Percentiles rank a stretch among this genome's conserved stretches.
Evolutionary conservation across 1,140 invertebrate genomes (phyloP).

Genomic region (Eciton burchellii): DNA sequence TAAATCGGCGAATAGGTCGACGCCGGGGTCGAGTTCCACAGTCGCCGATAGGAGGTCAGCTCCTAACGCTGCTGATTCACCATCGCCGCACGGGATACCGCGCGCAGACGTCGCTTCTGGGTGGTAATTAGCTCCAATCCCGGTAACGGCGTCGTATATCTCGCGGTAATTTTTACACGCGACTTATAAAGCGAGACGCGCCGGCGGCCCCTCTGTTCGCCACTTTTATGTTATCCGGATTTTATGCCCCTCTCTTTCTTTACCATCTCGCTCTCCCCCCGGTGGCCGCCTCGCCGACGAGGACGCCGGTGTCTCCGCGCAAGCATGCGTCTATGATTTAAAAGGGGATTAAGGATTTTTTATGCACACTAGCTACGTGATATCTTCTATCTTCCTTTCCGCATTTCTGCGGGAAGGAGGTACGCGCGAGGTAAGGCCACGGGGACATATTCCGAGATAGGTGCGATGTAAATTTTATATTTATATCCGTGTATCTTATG

Average conservation of each 20-base stretch:
- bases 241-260: constrained; percentile 49
- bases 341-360: constrained; percentile 62
- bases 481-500: not conserved
- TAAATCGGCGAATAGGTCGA: constrained; percentile 80
- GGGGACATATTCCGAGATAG: not conserved
- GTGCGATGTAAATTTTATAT: not conserved
- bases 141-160: constrained; percentile 83
- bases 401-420: not conserved
- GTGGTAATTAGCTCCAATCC: constrained; percentile 84
- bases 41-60: constrained; percentile 79
- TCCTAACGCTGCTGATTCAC: constrained; percentile 80
- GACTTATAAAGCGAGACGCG: constrained; percentile 60
- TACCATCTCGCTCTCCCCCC: not conserved
- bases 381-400: not conserved
- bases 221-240: constrained; percentile 77
- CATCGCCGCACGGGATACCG: constrained; percentile 73
- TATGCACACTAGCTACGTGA: not conserved
- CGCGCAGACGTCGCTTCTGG: constrained; percentile 79
- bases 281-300: not conserved
- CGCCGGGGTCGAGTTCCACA: constrained; percentile 75
- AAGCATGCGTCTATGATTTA: constrained; percentile 63
- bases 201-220: constrained; percentile 76
- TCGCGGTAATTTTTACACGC: constrained; percentile 79
- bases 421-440: not conserved
- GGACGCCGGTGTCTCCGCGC: not conserved